phyloP scores from a whole-genome alignment of 2,113 vertebrate genomes.

The Ciconia maguari region DNA sequence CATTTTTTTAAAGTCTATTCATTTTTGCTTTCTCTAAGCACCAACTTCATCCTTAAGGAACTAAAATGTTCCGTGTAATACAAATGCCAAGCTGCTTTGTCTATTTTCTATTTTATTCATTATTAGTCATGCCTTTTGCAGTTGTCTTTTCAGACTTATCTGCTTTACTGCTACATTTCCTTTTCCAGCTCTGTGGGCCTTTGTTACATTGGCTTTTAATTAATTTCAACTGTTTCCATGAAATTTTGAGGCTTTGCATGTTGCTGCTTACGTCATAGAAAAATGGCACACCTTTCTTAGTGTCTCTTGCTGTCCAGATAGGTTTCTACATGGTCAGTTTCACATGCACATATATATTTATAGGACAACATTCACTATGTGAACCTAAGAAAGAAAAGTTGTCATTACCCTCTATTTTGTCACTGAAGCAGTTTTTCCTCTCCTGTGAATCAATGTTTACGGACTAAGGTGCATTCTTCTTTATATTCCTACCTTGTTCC shows the following conservation, averaged over 20 bases:
- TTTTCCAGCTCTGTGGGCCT: background rate
- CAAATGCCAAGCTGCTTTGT: background rate
- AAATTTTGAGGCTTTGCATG: background rate
- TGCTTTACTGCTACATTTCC: background rate
- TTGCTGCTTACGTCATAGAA: background rate
- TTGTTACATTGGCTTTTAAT: background rate
- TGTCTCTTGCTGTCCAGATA: background rate
- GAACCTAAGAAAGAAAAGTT: background rate
- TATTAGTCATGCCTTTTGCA: background rate
- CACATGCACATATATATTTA: background rate
- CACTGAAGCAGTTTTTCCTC: background rate
- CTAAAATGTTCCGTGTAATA: background rate
- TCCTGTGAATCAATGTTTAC: background rate
- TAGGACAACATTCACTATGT: background rate
- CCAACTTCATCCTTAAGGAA: background rate
- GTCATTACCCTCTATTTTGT: background rate
- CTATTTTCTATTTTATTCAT: background rate
- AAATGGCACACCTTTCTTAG: background rate
- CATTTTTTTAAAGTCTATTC: background rate
- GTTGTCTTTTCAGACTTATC: background rate
- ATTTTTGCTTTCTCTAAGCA: background rate
- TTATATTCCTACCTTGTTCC: background rate
- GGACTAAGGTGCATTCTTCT: background rate
- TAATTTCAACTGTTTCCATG: background rate
- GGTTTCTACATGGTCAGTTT: background rate